A percentile compares a stretch with the other conserved stretches of the same genome.
Evolutionary conservation across 2,113 vertebrate genomes (phyloP).

Genomic region (Hydrolagus affinis): DNA sequence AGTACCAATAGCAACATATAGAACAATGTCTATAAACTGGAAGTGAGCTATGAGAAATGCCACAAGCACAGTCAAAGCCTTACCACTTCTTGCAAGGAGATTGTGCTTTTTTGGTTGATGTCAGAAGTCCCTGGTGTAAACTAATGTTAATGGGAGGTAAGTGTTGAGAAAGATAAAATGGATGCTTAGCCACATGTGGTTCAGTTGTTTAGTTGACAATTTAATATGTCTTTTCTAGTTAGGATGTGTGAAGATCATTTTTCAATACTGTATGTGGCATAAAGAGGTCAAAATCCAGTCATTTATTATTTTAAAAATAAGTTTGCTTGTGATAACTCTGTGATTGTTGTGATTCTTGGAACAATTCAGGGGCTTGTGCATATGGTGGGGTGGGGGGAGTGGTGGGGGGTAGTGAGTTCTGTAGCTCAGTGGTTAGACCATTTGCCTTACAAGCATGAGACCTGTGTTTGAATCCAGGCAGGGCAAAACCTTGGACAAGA

Average conservation of each 20-base stretch:
- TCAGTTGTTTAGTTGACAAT: background rate
- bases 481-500: too few species aligned
- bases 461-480: too few species aligned
- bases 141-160: background rate
- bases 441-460: too few species aligned
- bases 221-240: background rate
- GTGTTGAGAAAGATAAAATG: background rate
- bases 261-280: background rate
- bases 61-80: background rate
- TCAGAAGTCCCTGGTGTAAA: background rate
- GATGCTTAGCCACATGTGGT: background rate
- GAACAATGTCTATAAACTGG: too few species aligned
- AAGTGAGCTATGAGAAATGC: too few species aligned
- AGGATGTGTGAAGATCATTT: background rate
- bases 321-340: too few species aligned
- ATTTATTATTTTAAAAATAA: too few species aligned
- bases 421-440: too few species aligned
- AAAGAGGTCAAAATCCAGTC: background rate
- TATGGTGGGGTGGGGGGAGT: too few species aligned
- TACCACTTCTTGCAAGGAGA: background rate
- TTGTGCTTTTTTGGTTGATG: background rate
- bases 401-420: too few species aligned
- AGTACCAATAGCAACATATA: background rate
- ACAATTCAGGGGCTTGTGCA: too few species aligned
- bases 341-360: too few species aligned